Evolutionary conservation across 2,888 invertebrate genomes (phyloP).

Genomic region (Hypomecis punctinalis): DNA sequence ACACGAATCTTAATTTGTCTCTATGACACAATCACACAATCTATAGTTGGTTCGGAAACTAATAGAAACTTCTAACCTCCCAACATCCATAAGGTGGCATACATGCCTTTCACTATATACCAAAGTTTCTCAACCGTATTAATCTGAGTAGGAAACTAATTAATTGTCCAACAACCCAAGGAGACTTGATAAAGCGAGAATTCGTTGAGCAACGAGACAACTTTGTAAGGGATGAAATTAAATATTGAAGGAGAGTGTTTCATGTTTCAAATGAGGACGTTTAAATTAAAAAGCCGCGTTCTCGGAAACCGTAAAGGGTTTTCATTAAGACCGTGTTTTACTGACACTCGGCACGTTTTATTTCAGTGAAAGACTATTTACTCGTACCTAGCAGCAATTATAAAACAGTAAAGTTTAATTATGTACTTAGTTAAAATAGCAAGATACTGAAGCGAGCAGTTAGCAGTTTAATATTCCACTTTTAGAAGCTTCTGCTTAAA

Average conservation of each 20-base stretch:
- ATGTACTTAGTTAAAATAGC: not conserved
- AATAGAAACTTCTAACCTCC: not conserved
- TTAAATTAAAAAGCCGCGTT: conserved; percentile 19
- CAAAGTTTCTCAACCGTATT: conserved; percentile 36
- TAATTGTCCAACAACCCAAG: conserved; percentile 56
- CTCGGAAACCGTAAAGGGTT: not conserved
- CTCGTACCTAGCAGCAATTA: not conserved
- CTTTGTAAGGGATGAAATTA: conserved; percentile 25
- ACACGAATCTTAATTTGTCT: conserved; percentile 16
- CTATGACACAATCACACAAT: not conserved
- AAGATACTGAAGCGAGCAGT: too few species aligned
- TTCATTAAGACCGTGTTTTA: not conserved
- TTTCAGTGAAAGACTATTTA: not conserved
- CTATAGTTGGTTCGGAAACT: conserved; percentile 1
- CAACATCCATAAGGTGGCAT: not conserved
- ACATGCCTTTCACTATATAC: not conserved
- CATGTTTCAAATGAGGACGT: conserved; percentile 28
- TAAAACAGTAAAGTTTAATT: not conserved
- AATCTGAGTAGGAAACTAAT: conserved; percentile 62
- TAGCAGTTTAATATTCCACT: too few species aligned
- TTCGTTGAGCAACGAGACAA: conserved; percentile 45
- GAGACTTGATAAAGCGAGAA: conserved; percentile 49
- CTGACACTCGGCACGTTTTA: not conserved
- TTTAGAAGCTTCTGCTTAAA: too few species aligned
- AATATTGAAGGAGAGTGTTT: conserved; percentile 11